Evolutionary conservation across 2,888 invertebrate species (phyloP).

Genomic region (Euzophera pinguis): DNA sequence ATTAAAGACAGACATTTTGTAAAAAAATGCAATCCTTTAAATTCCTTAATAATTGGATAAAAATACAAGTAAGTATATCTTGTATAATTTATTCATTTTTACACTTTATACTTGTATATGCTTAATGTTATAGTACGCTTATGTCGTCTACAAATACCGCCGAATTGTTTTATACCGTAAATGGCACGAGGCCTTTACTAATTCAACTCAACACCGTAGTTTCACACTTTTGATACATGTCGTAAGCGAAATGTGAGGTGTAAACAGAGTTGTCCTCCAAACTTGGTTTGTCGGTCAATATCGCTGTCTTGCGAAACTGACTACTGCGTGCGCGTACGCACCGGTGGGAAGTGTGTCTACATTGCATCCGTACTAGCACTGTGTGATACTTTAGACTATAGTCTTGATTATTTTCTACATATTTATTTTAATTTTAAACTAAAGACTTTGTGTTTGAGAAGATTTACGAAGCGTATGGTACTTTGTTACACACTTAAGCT

Average conservation of each 20-base stretch:
- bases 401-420: neutral
- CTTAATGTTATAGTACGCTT: too few species aligned
- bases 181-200: neutral
- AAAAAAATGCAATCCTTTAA: too few species aligned
- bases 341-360: slow-evolving; percentile 36
- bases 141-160: too few species aligned
- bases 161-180: neutral
- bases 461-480: too few species aligned
- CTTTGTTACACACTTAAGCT: too few species aligned
- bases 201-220: neutral
- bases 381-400: slow-evolving; percentile 9
- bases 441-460: too few species aligned
- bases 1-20: too few species aligned
- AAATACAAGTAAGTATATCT: too few species aligned
- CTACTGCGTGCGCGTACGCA: slow-evolving; percentile 29
- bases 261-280: slow-evolving; percentile 57
- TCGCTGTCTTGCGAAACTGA: slow-evolving; percentile 50
- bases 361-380: slow-evolving; percentile 30
- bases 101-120: too few species aligned
- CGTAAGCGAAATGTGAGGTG: slow-evolving; percentile 37
- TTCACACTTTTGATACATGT: slow-evolving; percentile 21
- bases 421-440: neutral
- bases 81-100: too few species aligned
- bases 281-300: slow-evolving; percentile 64
- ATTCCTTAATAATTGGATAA: too few species aligned